Evolutionary conservation across 1,140 invertebrate species (phyloP), one percentile per base, ranked within the genome.

Genomic region (Sarcophaga peregrina): DNA sequence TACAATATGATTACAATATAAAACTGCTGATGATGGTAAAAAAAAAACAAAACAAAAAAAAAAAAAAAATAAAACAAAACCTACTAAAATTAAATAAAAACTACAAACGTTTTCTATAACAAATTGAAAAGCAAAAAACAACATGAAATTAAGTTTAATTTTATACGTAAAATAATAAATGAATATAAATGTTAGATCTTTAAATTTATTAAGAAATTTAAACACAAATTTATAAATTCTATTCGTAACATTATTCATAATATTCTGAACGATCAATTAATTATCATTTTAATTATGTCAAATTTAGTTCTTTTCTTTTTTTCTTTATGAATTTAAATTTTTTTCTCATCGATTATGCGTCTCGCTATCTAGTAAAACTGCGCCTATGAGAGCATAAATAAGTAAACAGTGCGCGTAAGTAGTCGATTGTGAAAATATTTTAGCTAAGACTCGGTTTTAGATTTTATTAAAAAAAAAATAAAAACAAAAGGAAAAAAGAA

Each of bases 81-180:
- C 6, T n/a, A 58, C 15, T n/a, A 58, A n/a, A 58, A 58, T n/a
- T n/a, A 58, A 15, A 13, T n/a, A 58, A n/a, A 58, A 58, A 58
- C 52, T 11, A 68, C n/a, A 68, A 68, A 68, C 17, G 10, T 20
- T 20, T 20, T 20, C 17, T n/a, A 68, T 9, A 20, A n/a, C 8
- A 17, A 8, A 62, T n/a, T 3, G 15, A 62, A 68, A 68, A 68
- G 20, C 17, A 68, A 68, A 7, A 68, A 17, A 37, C 25, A 68
- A 17, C n/a, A 68, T 68, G 17, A 68, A 68, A 68, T 68, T 68
- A 68, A 68, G 62, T 20, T 68, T 68, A 68, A 68, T 68, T 68
- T 68, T 68, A 17, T 68, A 58, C n/a, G 54, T 58, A 58, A n/a
- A 58, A 58, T 58, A 15, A 15, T n/a, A n/a, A 58, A 58, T n/a